Percentiles rank a stretch among this genome's conserved stretches.
Conservation (phyloP, 2,113 vertebrate species). For the Rhinopomastus cyanomelas region DNA sequence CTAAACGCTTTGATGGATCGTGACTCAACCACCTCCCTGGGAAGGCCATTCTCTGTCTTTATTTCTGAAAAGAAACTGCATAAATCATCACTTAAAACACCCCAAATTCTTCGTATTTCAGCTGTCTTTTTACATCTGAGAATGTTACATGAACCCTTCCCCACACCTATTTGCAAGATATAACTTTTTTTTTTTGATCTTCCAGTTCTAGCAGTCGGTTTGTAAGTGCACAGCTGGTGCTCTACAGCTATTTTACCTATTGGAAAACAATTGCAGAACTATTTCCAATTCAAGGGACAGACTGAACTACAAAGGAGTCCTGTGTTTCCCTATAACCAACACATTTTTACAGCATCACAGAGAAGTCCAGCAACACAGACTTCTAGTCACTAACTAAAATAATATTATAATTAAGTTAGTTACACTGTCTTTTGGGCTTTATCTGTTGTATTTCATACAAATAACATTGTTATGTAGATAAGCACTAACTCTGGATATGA, state of each 20-base stretch:
- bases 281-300: neutral
- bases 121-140: neutral
- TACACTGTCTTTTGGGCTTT: neutral
- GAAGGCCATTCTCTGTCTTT: too few species aligned
- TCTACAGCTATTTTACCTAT: neutral
- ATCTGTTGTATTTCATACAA: neutral
- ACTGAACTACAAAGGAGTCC: neutral
- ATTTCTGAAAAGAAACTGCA: neutral
- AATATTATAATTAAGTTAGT: neutral
- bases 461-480: neutral
- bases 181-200: neutral
- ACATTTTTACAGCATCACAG: neutral
- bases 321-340: neutral
- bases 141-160: neutral
- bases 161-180: neutral
- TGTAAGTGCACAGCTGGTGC: neutral
- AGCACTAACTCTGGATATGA: neutral
- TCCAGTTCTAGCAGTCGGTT: neutral
- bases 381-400: neutral
- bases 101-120: neutral
- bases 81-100: neutral
- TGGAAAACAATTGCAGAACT: neutral
- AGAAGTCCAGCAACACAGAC: neutral
- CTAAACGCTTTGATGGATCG: too few species aligned
- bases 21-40: too few species aligned